Percentiles rank a stretch among this genome's conserved stretches.
phyloP scores from a whole-genome alignment of 2,797 vertebrate genomes.

The Peromyscus melanophrys region DNA sequence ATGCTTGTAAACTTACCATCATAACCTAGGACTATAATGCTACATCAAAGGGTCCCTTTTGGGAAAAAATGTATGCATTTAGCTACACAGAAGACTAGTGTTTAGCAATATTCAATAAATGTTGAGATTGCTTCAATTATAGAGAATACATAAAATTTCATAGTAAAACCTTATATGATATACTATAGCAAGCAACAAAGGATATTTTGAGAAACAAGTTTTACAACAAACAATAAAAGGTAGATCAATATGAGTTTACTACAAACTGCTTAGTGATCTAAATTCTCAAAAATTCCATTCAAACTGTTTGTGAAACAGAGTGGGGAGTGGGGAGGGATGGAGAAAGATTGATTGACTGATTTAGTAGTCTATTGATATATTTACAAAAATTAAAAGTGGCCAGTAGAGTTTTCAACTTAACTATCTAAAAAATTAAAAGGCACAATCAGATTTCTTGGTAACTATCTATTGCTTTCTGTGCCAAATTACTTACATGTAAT shows the following conservation, averaged over 20 bases:
- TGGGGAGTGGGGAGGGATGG: neutral
- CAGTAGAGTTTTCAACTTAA: constrained; percentile 50
- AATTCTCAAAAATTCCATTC: constrained; percentile 43
- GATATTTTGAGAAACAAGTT: constrained; percentile 54
- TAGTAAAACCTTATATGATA: constrained; percentile 63
- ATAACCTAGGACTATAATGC: constrained; percentile 15
- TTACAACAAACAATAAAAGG: constrained; percentile 48
- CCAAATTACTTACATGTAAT: constrained; percentile 48
- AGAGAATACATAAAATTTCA: constrained; percentile 41
- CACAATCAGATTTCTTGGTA: constrained; percentile 59
- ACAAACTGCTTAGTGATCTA: constrained; percentile 49
- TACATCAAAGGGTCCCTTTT: constrained; percentile 46
- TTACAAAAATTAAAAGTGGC: constrained; percentile 55
- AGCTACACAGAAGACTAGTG: neutral
- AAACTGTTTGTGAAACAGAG: neutral
- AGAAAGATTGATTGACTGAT: neutral
- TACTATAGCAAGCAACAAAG: constrained; percentile 39
- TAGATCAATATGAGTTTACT: constrained; percentile 50
- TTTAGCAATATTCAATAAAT: constrained; percentile 49
- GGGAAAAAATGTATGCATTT: constrained; percentile 11
- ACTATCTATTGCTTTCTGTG: constrained; percentile 42
- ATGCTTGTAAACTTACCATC: neutral
- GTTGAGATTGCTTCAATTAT: constrained; percentile 43
- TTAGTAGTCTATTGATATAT: constrained; percentile 3
- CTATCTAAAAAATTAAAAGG: constrained; percentile 54